Evolutionary conservation across 2,888 invertebrate species (phyloP).

Genomic region (Orthosia cruda): DNA sequence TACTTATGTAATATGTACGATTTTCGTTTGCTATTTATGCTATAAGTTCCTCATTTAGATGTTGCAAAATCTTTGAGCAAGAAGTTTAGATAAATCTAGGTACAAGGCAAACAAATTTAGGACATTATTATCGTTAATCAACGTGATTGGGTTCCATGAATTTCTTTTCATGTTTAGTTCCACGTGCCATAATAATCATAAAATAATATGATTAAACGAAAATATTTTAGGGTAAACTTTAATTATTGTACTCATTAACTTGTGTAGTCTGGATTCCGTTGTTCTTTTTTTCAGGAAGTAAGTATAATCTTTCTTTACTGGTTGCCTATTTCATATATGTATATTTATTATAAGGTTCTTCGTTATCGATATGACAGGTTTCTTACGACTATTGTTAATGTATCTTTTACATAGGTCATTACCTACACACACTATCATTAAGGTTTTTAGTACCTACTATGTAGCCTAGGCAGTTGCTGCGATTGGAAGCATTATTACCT

Average conservation of each 20-base stretch:
- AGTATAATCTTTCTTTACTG: no score
- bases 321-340: no score
- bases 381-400: not conserved
- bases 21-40: not conserved
- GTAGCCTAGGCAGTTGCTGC: not conserved
- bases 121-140: not conserved
- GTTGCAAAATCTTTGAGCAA: not conserved
- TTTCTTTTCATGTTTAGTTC: not conserved
- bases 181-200: not conserved
- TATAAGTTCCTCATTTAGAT: not conserved
- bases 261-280: no score
- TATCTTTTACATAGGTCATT: constrained; percentile 1
- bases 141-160: not conserved
- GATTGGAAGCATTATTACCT: no score
- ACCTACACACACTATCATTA: not conserved
- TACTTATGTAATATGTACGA: not conserved
- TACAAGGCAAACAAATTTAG: not conserved
- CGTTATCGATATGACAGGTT: not conserved
- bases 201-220: not conserved
- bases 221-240: not conserved
- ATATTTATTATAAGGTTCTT: not conserved
- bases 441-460: not conserved
- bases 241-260: not conserved
- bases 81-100: no score
- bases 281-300: no score